phyloP scores from a whole-genome alignment of 2,888 invertebrate genomes.

The Neelides folsomi region DNA sequence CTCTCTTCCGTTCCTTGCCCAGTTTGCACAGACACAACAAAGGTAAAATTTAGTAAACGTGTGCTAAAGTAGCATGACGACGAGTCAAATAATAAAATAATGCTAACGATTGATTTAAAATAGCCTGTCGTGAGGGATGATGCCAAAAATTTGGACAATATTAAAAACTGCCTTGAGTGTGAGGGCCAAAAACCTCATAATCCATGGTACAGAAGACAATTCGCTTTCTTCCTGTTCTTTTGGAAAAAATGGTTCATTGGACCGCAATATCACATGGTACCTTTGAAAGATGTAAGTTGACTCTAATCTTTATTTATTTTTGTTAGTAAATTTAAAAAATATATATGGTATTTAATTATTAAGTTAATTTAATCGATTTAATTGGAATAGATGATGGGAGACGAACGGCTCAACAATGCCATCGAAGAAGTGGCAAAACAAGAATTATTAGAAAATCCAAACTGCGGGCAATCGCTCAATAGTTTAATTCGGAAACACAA shows the following conservation, averaged over 20 bases:
- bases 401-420: conserved; percentile 55
- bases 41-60: background rate
- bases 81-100: no score
- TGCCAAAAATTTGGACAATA: no score
- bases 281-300: conserved; percentile 21
- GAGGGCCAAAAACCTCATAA: conserved; percentile 24
- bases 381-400: conserved; percentile 48
- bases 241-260: conserved; percentile 32
- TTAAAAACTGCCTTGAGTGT: conserved; percentile 28
- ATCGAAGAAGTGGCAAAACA: conserved; percentile 56
- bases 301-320: background rate
- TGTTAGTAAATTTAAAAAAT: background rate
- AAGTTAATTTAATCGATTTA: background rate
- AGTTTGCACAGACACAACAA: background rate
- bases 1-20: background rate
- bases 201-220: conserved; percentile 29
- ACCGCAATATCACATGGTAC: conserved; percentile 23
- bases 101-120: no score
- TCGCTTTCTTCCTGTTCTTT: conserved; percentile 27
- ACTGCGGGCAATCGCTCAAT: conserved; percentile 40
- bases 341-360: no score
- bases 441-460: conserved; percentile 37
- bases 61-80: background rate
- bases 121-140: no score
- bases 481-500: conserved; percentile 49